Conservation (phyloP, 2,797 vertebrate genomes). For the Coranthus polyacanthus region DNA sequence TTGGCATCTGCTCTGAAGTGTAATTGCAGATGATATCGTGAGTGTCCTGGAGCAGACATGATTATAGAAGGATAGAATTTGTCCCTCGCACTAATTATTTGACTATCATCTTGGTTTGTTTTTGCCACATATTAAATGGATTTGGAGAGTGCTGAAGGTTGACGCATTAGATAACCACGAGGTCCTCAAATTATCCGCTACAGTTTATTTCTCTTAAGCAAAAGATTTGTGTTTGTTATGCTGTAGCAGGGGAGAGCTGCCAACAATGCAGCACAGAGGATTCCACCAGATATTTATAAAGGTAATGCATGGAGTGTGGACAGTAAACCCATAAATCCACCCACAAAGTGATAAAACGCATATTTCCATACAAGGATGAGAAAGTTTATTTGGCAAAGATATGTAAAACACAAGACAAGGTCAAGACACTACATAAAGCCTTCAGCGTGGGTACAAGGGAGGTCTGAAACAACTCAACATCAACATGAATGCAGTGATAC, state of each 20-base stretch:
- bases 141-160: slow-evolving; percentile 24
- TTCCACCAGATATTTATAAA: neutral
- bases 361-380: neutral
- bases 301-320: neutral
- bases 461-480: neutral
- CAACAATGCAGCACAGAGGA: neutral
- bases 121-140: slow-evolving; percentile 42
- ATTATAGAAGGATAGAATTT: slow-evolving; percentile 38
- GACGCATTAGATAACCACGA: slow-evolving; percentile 26
- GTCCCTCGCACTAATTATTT: slow-evolving; percentile 44
- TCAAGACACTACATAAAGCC: neutral
- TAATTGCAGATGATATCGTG: slow-evolving; percentile 45
- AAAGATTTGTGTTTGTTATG: slow-evolving; percentile 1
- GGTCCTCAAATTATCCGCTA: slow-evolving; percentile 30
- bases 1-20: slow-evolving; percentile 40
- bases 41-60: slow-evolving; percentile 27
- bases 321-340: neutral
- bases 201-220: slow-evolving; percentile 3
- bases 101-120: slow-evolving; percentile 49
- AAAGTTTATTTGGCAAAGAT: neutral
- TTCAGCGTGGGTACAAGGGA: neutral
- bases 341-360: neutral
- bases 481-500: neutral
- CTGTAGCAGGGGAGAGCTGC: neutral
- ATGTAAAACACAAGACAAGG: neutral